These are phyloP conservation scores for Lycaon pictus DNA, from an alignment of 2,113 vertebrate species.

Conservation along the genomic window DNA sequence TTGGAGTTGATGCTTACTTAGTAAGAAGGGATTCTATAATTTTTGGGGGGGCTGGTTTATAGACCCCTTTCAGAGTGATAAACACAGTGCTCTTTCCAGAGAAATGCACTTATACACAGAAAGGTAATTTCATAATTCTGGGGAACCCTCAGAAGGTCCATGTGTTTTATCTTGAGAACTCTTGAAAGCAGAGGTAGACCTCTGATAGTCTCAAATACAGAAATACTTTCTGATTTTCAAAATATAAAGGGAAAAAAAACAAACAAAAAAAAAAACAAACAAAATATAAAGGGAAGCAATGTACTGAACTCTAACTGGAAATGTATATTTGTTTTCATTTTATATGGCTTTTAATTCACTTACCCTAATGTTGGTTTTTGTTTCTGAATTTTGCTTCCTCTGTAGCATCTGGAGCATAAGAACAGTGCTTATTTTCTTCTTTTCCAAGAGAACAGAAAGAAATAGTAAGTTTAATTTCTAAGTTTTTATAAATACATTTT, in stretches of 20 bases:
- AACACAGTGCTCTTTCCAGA: background rate
- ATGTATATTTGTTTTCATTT: constrained; percentile 57
- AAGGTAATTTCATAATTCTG: constrained; percentile 16
- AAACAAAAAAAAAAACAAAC: no score
- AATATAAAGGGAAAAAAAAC: constrained; percentile 39
- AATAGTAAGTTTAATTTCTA: constrained; percentile 93
- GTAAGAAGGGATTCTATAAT: constrained; percentile 39
- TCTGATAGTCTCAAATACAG: constrained; percentile 25
- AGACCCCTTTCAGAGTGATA: background rate
- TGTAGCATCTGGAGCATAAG: constrained; percentile 95
- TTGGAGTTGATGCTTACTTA: constrained; percentile 41
- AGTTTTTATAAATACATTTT: constrained; percentile 61
- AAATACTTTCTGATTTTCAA: constrained; percentile 13
- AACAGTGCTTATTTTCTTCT: constrained; percentile 94
- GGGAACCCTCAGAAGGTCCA: background rate
- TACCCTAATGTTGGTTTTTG: constrained; percentile 56
- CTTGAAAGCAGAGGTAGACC: background rate
- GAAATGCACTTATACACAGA: background rate
- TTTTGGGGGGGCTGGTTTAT: background rate
- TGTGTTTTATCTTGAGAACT: constrained; percentile 54
- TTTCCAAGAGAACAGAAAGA: constrained; percentile 95
- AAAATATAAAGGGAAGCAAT: constrained; percentile 10
- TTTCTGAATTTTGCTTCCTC: constrained; percentile 77
- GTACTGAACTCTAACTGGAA: constrained; percentile 47
- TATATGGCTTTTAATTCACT: background rate